Percentiles rank a stretch among this genome's conserved stretches.
These are phyloP conservation scores for Argyrosomus japonicus DNA, from an alignment of 2,113 vertebrate genomes.

Conservation along the genomic window DNA sequence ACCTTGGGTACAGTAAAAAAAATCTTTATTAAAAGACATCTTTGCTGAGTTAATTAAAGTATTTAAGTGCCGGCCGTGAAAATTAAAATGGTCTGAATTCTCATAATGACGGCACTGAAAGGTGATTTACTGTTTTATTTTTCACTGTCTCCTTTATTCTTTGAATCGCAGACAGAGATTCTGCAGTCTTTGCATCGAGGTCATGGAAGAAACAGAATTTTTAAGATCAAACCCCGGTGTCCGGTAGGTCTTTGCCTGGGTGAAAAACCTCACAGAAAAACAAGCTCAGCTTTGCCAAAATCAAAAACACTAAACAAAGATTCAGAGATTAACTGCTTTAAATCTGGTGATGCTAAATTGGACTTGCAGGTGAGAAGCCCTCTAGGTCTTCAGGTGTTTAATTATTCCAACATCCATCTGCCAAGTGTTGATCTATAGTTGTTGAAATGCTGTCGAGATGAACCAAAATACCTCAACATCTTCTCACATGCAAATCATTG, in stretches of 20 bases:
- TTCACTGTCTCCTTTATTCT: background rate
- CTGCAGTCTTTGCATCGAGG: constrained; percentile 32
- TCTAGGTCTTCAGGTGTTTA: background rate
- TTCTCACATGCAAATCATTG: background rate
- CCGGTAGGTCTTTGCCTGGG: background rate
- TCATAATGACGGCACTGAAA: background rate
- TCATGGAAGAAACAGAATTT: constrained; percentile 45
- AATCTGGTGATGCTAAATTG: background rate
- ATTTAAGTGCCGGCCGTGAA: constrained; percentile 11
- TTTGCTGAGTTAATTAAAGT: constrained; percentile 22
- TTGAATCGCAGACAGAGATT: background rate
- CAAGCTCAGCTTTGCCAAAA: background rate
- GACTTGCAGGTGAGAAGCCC: background rate
- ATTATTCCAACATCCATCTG: background rate
- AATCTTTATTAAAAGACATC: constrained; percentile 44
- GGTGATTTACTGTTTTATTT: background rate
- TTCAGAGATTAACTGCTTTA: constrained; percentile 6
- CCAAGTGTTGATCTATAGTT: background rate
- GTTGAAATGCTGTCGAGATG: background rate
- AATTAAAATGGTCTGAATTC: constrained; percentile 25
- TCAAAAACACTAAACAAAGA: background rate
- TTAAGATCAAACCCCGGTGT: background rate
- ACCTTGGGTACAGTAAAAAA: constrained; percentile 18
- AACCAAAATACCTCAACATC: background rate
- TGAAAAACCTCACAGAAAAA: background rate